Percentiles rank a stretch among this genome's conserved stretches.
Conservation (phyloP, 2,888 invertebrate species). For the Chrysina gloriosa region DNA sequence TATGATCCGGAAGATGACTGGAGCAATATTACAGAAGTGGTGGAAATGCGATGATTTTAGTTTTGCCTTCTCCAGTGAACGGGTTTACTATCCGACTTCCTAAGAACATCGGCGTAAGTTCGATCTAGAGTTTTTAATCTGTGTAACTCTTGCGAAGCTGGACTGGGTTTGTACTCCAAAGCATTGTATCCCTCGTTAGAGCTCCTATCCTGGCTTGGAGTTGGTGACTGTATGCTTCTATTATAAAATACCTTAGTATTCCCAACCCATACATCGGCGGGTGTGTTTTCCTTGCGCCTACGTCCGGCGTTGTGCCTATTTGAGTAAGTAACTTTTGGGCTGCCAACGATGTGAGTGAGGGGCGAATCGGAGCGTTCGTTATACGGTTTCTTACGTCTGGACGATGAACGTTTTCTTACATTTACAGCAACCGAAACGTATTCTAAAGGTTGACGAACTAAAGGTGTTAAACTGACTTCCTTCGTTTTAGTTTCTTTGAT, state of each 20-base stretch:
- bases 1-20: neutral
- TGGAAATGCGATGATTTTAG: conserved; percentile 5
- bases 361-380: conserved; percentile 77
- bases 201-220: conserved; percentile 69
- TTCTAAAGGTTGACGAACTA: conserved; percentile 80
- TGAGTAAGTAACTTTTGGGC: conserved; percentile 74
- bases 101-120: conserved; percentile 86
- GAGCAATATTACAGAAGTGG: conserved; percentile 7
- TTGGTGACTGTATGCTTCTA: conserved; percentile 67
- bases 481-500: conserved; percentile 60
- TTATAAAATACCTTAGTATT: conserved; percentile 76
- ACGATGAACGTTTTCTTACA: conserved; percentile 75
- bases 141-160: conserved; percentile 85
- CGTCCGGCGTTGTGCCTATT: conserved; percentile 66
- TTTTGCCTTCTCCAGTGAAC: conserved; percentile 42
- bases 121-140: conserved; percentile 83
- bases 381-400: conserved; percentile 75
- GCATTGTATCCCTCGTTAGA: conserved; percentile 57
- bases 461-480: conserved; percentile 71
- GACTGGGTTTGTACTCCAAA: conserved; percentile 72
- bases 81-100: conserved; percentile 72
- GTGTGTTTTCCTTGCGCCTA: conserved; percentile 59
- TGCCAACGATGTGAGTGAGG: conserved; percentile 70
- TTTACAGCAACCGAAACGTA: conserved; percentile 76
- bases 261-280: conserved; percentile 74